Evolutionary conservation across 1,140 invertebrate species (phyloP), one percentile per base, ranked within the genome.

Genomic region (Saccostrea echinata): DNA sequence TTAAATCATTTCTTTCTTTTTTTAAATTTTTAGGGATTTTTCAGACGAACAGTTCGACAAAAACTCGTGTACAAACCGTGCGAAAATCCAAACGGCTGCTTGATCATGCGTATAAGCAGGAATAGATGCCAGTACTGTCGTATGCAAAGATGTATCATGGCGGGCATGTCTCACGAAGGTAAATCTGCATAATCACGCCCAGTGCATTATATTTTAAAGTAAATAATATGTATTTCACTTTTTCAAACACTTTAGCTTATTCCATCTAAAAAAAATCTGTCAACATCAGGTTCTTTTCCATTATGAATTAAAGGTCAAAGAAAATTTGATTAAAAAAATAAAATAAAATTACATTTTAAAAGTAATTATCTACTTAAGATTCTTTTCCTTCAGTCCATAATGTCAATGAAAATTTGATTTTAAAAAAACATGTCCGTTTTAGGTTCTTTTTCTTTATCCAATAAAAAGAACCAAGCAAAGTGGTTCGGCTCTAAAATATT

Each of bases 101-200:
- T 99, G 64, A 98, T 99, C 87, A 99, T 99, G 96, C 96, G 98
- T 87, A 98, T 99, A 87, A 99, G 99, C 95, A 96, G 99, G 89
- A 99, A 99, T 96, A 96, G 99, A 92, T 99, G 99, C 96, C 99
- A 99, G 96, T 99, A 98, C 96, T 99, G 99, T 95, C 97, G 99
- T 92, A 97, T 99, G 93, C 98, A 99, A 96, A 99, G 99, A 96
- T 99, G 99, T 96, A 97, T 99, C 92, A 97, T 98, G 93, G 96
- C 99, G 86, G 99, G 99, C 93, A 99, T 99, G 99, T 99, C 98
- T 94, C 97, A 98, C 96, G 99, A 99, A 97, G 98, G 98, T 99
- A 95, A 97, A 43, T 57, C 9, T 83, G 8, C 51, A 52, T 83
- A 24, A 51, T 52, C 51, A 83, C 51, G 68, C 68, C 68, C 68